Percentiles rank a stretch among this genome's conserved stretches.
phyloP scores from a whole-genome alignment of 2,113 vertebrate species.

The Artemisiospiza belli region DNA sequence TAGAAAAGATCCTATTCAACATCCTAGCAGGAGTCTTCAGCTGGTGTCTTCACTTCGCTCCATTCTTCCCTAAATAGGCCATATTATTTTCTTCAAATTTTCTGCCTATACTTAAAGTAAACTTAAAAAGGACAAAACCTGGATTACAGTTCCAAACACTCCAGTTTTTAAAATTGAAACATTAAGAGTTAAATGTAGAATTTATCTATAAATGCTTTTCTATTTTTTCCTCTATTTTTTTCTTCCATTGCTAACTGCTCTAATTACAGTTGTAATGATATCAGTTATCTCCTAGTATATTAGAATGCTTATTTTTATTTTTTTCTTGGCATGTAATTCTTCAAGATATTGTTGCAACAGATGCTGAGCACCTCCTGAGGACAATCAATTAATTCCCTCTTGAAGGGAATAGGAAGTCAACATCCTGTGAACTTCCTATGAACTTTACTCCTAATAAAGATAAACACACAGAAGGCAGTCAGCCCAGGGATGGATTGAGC shows the following conservation, averaged over 20 bases:
- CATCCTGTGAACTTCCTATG: neutral
- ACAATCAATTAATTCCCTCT: slow-evolving; percentile 6
- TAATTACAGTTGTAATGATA: neutral
- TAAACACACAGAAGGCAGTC: neutral
- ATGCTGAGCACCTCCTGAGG: neutral
- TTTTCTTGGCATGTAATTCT: neutral
- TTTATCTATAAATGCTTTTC: neutral
- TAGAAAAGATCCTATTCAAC: neutral
- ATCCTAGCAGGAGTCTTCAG: neutral
- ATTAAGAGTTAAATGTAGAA: neutral
- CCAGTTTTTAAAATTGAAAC: neutral
- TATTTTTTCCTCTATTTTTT: neutral
- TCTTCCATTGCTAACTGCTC: neutral
- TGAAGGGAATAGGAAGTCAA: neutral
- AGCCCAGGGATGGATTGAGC: neutral
- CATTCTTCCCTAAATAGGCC: neutral
- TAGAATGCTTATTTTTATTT: neutral
- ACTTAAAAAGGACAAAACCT: neutral
- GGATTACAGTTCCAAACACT: neutral
- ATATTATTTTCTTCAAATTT: neutral
- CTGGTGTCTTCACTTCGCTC: neutral
- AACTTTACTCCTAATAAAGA: slow-evolving; percentile 12
- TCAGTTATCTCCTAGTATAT: neutral
- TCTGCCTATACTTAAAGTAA: neutral
- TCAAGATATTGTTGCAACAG: neutral